Percentiles rank a stretch among this genome's conserved stretches.
Evolutionary conservation across 37 sponge, comb jelly and placozoan genomes (phyloP).

Genomic region (Axinella damicornis): DNA sequence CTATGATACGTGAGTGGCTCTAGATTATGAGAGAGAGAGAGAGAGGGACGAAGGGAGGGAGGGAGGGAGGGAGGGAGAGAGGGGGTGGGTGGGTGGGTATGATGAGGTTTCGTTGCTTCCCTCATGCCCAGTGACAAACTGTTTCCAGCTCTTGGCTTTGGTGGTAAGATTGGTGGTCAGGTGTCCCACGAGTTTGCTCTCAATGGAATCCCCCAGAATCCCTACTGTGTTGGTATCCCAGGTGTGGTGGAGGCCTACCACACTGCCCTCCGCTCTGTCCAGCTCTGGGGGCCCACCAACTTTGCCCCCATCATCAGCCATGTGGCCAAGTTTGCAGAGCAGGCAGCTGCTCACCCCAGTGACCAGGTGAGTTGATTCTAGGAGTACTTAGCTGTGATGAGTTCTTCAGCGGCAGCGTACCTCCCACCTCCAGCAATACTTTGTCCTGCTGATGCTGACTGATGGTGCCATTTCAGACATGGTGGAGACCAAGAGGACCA

Average conservation of each 20-base stretch:
- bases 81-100: too few species aligned
- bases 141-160: slow-evolving; percentile 95
- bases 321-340: slow-evolving; percentile 80
- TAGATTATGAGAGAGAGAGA: too few species aligned
- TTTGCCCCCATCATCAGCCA: slow-evolving; percentile 87
- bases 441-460: slow-evolving; percentile 91
- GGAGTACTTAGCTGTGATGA: too few species aligned
- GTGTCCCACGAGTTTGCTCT: slow-evolving; percentile 92
- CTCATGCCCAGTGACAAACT: slow-evolving; percentile 78
- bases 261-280: slow-evolving; percentile 44
- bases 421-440: slow-evolving; percentile 74
- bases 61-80: too few species aligned
- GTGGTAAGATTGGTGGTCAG: slow-evolving; percentile 76
- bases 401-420: too few species aligned
- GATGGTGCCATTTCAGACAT: slow-evolving; percentile 93
- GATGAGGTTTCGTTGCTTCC: not conserved
- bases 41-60: too few species aligned
- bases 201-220: slow-evolving; percentile 81
- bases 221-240: slow-evolving; percentile 75
- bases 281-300: slow-evolving; percentile 83
- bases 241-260: slow-evolving; percentile 79
- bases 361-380: slow-evolving; percentile 30
- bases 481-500: slow-evolving; percentile 75
- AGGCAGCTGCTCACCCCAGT: slow-evolving; percentile 38
- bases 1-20: slow-evolving; percentile 84